Evolutionary conservation across 2,888 invertebrate species (phyloP).

Genomic region (Rambutsinella grinnellia): DNA sequence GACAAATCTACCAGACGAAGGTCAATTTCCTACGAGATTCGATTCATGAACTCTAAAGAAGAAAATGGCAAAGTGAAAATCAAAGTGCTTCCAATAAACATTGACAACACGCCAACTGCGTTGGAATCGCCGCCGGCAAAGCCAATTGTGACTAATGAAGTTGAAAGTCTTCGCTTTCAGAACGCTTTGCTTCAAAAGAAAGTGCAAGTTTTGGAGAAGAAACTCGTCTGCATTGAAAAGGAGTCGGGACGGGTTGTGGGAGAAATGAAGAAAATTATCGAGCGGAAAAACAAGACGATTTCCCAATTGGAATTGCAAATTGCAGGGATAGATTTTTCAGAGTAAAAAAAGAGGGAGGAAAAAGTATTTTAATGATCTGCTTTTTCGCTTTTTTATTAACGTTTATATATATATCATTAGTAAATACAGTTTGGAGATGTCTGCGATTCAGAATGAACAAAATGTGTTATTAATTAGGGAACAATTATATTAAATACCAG

Average conservation of each 20-base stretch:
- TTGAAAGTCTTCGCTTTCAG: slow-evolving; percentile 3
- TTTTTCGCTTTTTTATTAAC: slow-evolving; percentile 2
- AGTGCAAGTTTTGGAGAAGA: slow-evolving; percentile 19
- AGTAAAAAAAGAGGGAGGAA: slow-evolving; percentile 13
- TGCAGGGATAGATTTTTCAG: slow-evolving; percentile 28
- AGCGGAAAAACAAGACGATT: slow-evolving; percentile 32
- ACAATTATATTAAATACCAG: too few relatives aligned
- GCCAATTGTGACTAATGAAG: not conserved
- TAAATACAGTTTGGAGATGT: too few relatives aligned
- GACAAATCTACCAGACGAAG: slow-evolving; percentile 3
- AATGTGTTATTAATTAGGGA: slow-evolving; percentile 5
- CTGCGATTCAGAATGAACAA: slow-evolving; percentile 1
- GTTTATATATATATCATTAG: too few relatives aligned
- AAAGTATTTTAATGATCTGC: slow-evolving; percentile 4
- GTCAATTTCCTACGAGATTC: slow-evolving; percentile 37
- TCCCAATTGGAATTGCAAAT: slow-evolving; percentile 31
- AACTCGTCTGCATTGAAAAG: slow-evolving; percentile 20
- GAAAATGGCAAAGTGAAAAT: slow-evolving; percentile 24
- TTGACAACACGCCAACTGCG: too few relatives aligned
- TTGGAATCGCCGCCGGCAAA: not conserved
- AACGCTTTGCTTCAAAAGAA: slow-evolving; percentile 20
- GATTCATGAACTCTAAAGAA: slow-evolving; percentile 33
- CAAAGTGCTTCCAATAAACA: slow-evolving; percentile 19
- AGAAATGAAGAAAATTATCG: slow-evolving; percentile 24
- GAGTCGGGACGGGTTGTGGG: slow-evolving; percentile 32